Percentiles rank a stretch among this genome's conserved stretches.
These are phyloP conservation scores for Leuciscus waleckii DNA, from an alignment of 2,797 vertebrate species.

Conservation along the genomic window DNA sequence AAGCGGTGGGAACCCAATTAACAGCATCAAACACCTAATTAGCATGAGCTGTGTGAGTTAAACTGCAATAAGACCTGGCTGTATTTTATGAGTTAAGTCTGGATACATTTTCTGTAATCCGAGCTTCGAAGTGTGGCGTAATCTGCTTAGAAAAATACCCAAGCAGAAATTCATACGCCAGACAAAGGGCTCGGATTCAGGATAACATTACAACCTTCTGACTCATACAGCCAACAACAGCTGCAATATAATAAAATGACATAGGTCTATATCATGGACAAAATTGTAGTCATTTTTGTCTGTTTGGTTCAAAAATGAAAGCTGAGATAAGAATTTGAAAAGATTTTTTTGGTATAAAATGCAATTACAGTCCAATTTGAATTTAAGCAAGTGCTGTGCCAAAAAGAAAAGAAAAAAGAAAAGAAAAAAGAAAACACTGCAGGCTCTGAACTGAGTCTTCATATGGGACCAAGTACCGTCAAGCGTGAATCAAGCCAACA, in stretches of 20 bases:
- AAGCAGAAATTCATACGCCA: slow-evolving; percentile 52
- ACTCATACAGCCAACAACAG: not conserved
- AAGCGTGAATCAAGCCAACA: slow-evolving; percentile 16
- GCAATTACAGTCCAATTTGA: not conserved
- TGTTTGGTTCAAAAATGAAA: not conserved
- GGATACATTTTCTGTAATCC: slow-evolving; percentile 59
- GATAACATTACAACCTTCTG: slow-evolving; percentile 30
- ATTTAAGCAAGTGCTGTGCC: not conserved
- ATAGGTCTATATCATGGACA: not conserved
- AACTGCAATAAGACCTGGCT: slow-evolving; percentile 66
- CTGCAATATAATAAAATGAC: not conserved
- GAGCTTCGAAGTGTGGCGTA: slow-evolving; percentile 53
- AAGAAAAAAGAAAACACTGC: no score
- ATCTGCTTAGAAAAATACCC: slow-evolving; percentile 61
- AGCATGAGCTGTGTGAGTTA: slow-evolving; percentile 82
- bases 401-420: not conserved
- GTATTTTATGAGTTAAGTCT: slow-evolving; percentile 51
- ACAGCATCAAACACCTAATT: slow-evolving; percentile 88
- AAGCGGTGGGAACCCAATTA: slow-evolving; percentile 87
- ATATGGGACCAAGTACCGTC: slow-evolving; percentile 6
- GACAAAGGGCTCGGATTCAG: slow-evolving; percentile 41
- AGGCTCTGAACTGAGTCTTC: not conserved
- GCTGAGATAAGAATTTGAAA: not conserved
- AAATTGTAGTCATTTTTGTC: not conserved
- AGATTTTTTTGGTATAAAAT: not conserved